Percentiles rank a stretch among this genome's conserved stretches.
Evolutionary conservation across 2,113 vertebrate species (phyloP).

Genomic region (Corythornis cristatus): DNA sequence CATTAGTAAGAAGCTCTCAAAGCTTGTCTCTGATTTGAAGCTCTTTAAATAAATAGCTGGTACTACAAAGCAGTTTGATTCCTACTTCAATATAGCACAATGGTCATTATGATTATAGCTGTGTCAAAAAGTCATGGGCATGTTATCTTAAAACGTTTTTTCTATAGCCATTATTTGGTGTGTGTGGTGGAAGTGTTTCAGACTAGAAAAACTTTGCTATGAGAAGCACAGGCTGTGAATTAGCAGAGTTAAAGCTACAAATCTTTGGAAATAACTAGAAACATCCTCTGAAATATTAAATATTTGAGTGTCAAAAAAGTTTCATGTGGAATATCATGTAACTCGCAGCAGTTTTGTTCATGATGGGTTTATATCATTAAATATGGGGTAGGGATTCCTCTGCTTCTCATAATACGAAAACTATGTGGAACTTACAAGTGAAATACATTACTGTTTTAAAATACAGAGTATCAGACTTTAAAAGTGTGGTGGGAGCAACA

Average conservation of each 20-base stretch:
- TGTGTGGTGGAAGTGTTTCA: neutral
- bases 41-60: neutral
- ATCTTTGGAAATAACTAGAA: neutral
- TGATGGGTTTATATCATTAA: neutral
- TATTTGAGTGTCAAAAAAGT: neutral
- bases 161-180: neutral
- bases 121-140: neutral
- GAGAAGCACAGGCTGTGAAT: neutral
- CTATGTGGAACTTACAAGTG: neutral
- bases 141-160: neutral
- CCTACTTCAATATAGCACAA: neutral
- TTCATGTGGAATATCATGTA: neutral
- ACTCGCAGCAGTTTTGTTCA: neutral
- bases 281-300: neutral
- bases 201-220: neutral
- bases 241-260: neutral
- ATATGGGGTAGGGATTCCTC: neutral
- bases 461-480: neutral
- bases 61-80: neutral
- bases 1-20: neutral
- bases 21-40: neutral
- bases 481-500: neutral
- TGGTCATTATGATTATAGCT: neutral
- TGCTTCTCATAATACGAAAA: neutral
- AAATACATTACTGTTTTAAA: neutral